phyloP scores from a whole-genome alignment of 1,140 invertebrate genomes.

The Papilio dardanus region DNA sequence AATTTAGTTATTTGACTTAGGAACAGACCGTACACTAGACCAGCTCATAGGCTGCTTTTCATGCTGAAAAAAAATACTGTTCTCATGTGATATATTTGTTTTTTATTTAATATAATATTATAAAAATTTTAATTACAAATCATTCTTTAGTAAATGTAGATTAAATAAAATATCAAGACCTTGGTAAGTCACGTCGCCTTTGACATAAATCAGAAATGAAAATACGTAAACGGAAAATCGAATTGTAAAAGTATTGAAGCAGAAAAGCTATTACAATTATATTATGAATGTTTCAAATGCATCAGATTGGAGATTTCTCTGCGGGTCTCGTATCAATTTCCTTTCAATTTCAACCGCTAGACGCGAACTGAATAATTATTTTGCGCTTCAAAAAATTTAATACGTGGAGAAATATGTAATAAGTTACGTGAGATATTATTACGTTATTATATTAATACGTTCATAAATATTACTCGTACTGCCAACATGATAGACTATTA shows the following conservation, averaged over 20 bases:
- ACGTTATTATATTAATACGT: too few species aligned
- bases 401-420: conserved; percentile 4
- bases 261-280: conserved; percentile 16
- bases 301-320: conserved; percentile 30
- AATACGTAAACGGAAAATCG: not conserved
- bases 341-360: conserved; percentile 32
- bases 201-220: not conserved
- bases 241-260: conserved; percentile 18
- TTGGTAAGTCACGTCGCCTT: not conserved
- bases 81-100: too few species aligned
- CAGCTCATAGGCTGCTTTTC: too few species aligned
- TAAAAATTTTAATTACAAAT: too few species aligned
- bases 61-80: too few species aligned
- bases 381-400: conserved; percentile 24
- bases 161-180: not conserved
- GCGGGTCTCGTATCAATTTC: conserved; percentile 30
- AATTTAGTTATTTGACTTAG: too few species aligned
- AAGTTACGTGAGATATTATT: not conserved
- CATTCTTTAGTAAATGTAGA: not conserved
- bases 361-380: conserved; percentile 32
- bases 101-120: too few species aligned
- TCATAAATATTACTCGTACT: not conserved
- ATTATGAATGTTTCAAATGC: conserved; percentile 28
- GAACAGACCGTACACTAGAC: too few species aligned
- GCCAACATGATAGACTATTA: too few species aligned